phyloP scores from a whole-genome alignment of 1,140 invertebrate genomes.

The Tetragnatha versicolor region DNA sequence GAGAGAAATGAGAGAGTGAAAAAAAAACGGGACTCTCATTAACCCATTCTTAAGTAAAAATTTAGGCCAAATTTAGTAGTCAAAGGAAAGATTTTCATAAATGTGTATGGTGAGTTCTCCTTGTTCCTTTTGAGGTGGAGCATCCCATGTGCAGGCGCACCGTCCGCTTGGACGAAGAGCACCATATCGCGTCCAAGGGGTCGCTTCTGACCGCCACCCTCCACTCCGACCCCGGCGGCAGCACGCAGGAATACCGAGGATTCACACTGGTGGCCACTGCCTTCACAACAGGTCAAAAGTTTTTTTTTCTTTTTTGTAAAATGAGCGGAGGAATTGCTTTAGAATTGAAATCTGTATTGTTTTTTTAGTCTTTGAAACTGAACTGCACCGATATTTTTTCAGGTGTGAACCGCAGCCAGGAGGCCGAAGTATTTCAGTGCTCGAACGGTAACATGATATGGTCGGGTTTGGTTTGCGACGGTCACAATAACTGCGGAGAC shows the following conservation, averaged over 20 bases:
- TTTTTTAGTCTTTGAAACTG: background rate
- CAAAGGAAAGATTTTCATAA: too few species aligned
- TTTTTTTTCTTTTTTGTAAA: background rate
- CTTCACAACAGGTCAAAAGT: background rate
- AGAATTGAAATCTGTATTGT: background rate
- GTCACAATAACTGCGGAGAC: slow-evolving; percentile 55
- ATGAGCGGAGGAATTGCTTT: background rate
- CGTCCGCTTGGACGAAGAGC: background rate
- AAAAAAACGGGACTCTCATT: too few species aligned
- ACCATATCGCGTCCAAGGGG: background rate
- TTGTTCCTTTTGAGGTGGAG: background rate
- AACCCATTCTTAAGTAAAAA: too few species aligned
- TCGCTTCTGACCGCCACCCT: background rate
- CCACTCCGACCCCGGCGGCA: background rate
- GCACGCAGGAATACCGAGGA: background rate
- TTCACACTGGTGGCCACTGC: slow-evolving; percentile 11
- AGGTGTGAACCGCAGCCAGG: background rate
- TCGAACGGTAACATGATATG: slow-evolving; percentile 58
- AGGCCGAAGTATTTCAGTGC: slow-evolving; percentile 66
- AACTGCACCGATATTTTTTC: background rate
- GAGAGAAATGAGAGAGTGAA: too few species aligned
- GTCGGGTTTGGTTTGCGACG: slow-evolving; percentile 43
- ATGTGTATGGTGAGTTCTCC: too few species aligned
- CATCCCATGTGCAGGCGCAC: background rate
- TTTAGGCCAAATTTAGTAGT: too few species aligned